Evolutionary conservation across 92 coral and sea anemone species (phyloP).

Genomic region (Heteractis magnifica): DNA sequence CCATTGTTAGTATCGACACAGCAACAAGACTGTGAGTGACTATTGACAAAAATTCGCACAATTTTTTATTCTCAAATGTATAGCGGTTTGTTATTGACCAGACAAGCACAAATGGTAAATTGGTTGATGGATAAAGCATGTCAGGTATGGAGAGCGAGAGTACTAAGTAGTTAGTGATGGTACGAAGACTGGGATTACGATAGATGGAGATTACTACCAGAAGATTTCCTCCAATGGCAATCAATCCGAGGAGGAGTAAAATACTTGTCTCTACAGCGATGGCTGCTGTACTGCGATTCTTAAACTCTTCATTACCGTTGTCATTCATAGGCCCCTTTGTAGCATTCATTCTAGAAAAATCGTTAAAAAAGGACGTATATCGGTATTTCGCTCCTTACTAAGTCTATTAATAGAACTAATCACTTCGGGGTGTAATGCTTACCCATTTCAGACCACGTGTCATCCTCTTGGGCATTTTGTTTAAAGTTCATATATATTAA

Average conservation of each 20-base stretch:
- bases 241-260: constrained; percentile 53
- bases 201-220: constrained; percentile 71
- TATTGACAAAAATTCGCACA: constrained; percentile 21
- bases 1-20: constrained; percentile 15
- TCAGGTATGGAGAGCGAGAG: constrained; percentile 73
- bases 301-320: background rate
- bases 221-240: constrained; percentile 68
- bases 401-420: no score
- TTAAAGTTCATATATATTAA: no score
- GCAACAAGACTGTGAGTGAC: background rate
- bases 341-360: no score
- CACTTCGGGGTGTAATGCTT: no score
- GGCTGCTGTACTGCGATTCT: background rate
- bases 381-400: no score
- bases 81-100: constrained; percentile 28
- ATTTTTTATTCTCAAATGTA: background rate
- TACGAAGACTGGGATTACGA: constrained; percentile 73
- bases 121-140: constrained; percentile 59
- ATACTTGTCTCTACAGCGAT: constrained; percentile 32
- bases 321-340: no score
- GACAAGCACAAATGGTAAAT: constrained; percentile 73
- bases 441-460: no score
- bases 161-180: constrained; percentile 77
- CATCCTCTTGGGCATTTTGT: no score
- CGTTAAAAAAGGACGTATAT: no score